Evolutionary conservation across 2,888 invertebrate species (phyloP), one percentile per base, ranked within the genome.

Genomic region (Dasysyrphus tricinctus): DNA sequence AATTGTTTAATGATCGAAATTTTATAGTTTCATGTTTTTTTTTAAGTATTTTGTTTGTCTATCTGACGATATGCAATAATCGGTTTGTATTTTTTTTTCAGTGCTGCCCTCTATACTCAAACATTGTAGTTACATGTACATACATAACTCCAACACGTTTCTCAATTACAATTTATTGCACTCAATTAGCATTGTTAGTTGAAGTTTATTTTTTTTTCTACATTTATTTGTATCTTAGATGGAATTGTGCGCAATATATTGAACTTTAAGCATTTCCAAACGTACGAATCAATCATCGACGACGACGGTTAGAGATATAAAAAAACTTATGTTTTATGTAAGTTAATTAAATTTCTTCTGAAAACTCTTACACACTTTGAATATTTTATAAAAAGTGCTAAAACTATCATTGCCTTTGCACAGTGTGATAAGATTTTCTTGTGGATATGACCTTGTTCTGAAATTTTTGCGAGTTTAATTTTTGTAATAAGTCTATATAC

Each of bases 151-250:
- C 24, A 76, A 81, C 61, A 63, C 69, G 63, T 59, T 80, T 67
- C 16, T 76, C 80, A 85, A 85, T 85, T 80, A 85, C 76, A 74
- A 80, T 77, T 80, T 69, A 80, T 85, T 80, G 80, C 80, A 80
- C 72, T 84, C 76, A 84, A 84, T 84, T 84, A 75, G 76, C 84
- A 72, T 80, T 72, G 72, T 73, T 73, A 73, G 42, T 69, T 77
- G 72, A 11, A 29, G 16, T 42, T 67, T 69, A 63, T 42, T 42
- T 63, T n/a, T 70, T 47, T 69, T 61, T 39, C 12, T 51, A 47
- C 9, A 67, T 57, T 47, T 12, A 9, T 57, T 65, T 75, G 49
- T 70, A 34, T 51, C n/a, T 75, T 49, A 65, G 49, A 56, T 42
- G 56, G 24, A 44, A 39, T 39, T 75, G 61, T 67, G 65, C n/a